A percentile compares a stretch with the other conserved stretches of the same genome.
phyloP scores from a whole-genome alignment of 2,113 vertebrate species.

The Barbus barbus region DNA sequence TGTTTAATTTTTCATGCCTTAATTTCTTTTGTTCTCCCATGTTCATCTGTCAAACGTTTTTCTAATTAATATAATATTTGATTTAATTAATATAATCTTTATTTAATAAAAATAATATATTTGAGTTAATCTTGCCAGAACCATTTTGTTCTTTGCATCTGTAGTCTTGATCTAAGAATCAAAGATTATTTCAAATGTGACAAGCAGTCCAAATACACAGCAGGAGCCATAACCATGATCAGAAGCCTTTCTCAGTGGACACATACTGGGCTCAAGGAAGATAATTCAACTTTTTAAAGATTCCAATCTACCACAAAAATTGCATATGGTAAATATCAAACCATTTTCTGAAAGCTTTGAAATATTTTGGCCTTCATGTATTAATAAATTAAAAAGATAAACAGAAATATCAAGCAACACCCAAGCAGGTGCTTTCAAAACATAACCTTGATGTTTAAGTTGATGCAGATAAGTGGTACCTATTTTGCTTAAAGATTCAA shows the following conservation, averaged over 20 bases:
- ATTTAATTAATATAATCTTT: not conserved
- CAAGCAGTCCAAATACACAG: not conserved
- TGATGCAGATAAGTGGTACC: too few relatives aligned
- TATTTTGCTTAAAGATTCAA: too few relatives aligned
- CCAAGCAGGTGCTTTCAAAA: not conserved
- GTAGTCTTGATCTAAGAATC: slow-evolving; percentile 27
- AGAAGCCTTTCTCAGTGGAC: not conserved
- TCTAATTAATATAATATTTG: not conserved
- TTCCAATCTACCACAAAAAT: not conserved
- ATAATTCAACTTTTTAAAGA: not conserved
- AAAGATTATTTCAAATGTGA: not conserved
- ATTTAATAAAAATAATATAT: not conserved
- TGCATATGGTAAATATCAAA: not conserved
- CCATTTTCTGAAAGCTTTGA: not conserved
- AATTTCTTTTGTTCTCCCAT: too few relatives aligned
- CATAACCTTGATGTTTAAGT: too few relatives aligned
- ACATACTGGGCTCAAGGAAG: not conserved
- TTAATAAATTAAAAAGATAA: not conserved
- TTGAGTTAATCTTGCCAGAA: not conserved
- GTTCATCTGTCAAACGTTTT: too few relatives aligned
- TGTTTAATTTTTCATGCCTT: too few relatives aligned
- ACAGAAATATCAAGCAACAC: not conserved
- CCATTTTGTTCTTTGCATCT: slow-evolving; percentile 19
- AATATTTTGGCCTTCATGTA: not conserved
- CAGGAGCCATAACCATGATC: not conserved